A percentile compares a stretch with the other conserved stretches of the same genome.
Conservation (phyloP, 2,113 vertebrate genomes). For the Megaceryle maxima region DNA sequence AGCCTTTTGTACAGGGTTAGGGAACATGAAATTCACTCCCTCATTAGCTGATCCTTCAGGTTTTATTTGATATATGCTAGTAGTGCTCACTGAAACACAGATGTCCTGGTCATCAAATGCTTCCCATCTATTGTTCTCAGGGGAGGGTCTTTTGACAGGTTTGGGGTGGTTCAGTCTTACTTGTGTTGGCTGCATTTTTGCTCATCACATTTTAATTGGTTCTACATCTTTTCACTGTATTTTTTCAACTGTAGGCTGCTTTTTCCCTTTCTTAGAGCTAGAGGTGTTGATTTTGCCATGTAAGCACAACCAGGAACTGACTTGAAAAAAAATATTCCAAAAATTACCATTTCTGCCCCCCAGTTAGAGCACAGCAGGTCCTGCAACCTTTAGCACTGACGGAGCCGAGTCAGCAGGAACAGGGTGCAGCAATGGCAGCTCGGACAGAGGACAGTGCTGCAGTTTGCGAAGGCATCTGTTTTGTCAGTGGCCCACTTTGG, state of each 20-base stretch:
- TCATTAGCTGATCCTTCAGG: not conserved
- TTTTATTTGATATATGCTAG: not conserved
- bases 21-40: not conserved
- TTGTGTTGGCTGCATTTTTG: not conserved
- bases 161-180: not conserved
- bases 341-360: not conserved
- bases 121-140: not conserved
- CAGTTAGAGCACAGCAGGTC: not conserved
- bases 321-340: not conserved
- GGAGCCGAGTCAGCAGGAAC: not conserved
- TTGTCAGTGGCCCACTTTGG: not conserved
- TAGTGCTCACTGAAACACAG: not conserved
- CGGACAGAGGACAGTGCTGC: not conserved
- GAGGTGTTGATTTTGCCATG: not conserved
- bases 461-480: not conserved
- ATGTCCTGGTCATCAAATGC: not conserved
- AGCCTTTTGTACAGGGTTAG: not conserved
- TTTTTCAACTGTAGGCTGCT: not conserved
- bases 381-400: not conserved
- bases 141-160: not conserved
- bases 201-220: not conserved
- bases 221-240: not conserved
- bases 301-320: not conserved
- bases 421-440: not conserved
- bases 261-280: not conserved